Evolutionary conservation across 2,888 invertebrate genomes (phyloP), one percentile per base, ranked within the genome.

Genomic region (Lepeophtheirus nordmannii): DNA sequence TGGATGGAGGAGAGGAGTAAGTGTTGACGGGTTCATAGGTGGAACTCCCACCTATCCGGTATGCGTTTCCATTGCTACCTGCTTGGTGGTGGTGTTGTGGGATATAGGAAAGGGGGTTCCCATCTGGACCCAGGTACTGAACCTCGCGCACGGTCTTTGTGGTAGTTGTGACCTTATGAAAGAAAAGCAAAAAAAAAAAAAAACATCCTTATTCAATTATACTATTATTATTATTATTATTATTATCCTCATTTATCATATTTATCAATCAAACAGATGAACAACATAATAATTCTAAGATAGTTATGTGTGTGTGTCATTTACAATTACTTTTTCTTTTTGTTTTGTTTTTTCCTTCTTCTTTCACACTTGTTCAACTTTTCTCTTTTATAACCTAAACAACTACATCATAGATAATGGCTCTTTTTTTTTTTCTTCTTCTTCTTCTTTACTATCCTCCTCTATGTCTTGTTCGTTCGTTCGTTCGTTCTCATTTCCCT

Each of bases 71-170:
- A 30, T 30, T 30, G 7, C 7, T 30, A 30, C 22, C 12, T 20
- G 58, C 14, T 58, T 3, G 2, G 7, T 30, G 30, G 3, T 3
- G 2, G 7, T 30, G 30, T 23, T 56, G 22, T 57, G 65, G 65
- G 7, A 65, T 39, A 17, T 37, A 65, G 5, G 57, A 57, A 17
- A 65, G 37, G 10, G 65, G 65, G 71, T 73, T 73, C 58, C 75
- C 79, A 75, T 81, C 81, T 66, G 81, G 80, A 67, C 80, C 80
- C 71, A 81, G 76, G 71, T 74, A 75, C 70, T 80, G 80, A 66
- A 75, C 71, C 71, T 74, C 83, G 69, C 82, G 80, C 58, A 83
- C 82, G 60, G 84, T 82, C 76, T 84, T 84, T 67, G 83, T 84
- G 69, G 84, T 82, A 40, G 83, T 83, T 68, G 84, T 84, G 72